Percentiles rank a stretch among this genome's conserved stretches.
phyloP scores from a whole-genome alignment of 2,797 vertebrate species.

The Oreonectes daqikongensis region DNA sequence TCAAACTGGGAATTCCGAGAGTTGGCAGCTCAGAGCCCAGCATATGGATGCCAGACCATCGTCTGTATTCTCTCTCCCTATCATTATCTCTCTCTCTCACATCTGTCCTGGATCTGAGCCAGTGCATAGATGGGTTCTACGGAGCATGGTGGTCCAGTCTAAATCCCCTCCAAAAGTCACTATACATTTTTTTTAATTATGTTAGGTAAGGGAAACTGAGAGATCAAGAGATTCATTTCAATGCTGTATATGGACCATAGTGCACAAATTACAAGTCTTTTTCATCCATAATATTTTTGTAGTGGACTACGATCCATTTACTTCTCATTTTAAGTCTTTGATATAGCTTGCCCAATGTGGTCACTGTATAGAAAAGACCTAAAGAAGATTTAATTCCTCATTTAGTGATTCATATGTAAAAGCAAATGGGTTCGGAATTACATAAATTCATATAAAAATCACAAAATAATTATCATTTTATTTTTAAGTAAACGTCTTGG shows the following conservation, averaged over 20 bases:
- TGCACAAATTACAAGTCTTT: too few relatives aligned
- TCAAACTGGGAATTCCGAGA: constrained; percentile 70
- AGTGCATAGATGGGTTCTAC: constrained; percentile 6
- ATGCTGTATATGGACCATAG: too few relatives aligned
- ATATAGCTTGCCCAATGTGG: neutral
- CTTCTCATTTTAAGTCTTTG: neutral
- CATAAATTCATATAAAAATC: too few relatives aligned
- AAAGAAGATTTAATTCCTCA: neutral
- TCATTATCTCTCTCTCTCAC: constrained; percentile 13
- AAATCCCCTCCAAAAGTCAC: constrained; percentile 5
- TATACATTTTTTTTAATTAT: too few relatives aligned
- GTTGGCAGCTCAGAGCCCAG: constrained; percentile 60
- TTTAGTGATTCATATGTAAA: neutral
- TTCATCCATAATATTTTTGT: neutral
- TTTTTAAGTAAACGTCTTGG: too few relatives aligned
- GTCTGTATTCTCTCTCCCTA: constrained; percentile 53
- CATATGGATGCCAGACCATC: constrained; percentile 73
- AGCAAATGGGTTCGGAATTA: neutral
- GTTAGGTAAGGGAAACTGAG: too few relatives aligned
- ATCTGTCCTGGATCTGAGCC: constrained; percentile 30
- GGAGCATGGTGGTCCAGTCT: constrained; percentile 46
- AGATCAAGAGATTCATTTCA: neutral
- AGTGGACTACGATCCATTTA: neutral
- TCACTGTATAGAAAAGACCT: too few relatives aligned
- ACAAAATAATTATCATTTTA: neutral